Base-by-base conservation (phyloP, 2,113 vertebrate genomes). In the Atherinomorus stipes region DNA sequence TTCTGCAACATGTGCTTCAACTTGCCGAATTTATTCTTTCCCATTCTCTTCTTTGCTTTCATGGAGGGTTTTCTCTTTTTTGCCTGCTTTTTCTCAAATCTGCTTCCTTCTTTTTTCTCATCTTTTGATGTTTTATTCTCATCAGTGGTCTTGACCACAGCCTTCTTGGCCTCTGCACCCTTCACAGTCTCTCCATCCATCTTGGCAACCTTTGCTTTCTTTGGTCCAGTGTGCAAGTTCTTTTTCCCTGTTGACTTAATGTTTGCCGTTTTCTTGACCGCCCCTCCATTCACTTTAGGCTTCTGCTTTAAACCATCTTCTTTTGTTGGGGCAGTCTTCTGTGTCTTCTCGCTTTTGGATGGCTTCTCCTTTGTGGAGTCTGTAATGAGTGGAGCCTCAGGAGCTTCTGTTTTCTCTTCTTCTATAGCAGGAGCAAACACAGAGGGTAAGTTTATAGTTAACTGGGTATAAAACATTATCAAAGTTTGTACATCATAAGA, bases 21-120 rank as follows among this genome's bases (percentile, higher is more conserved):
- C 75, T 92, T 91, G 23, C 51, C 89, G 74, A 94, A 93, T 80
- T 87, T 92, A 65, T 94, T 94, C 72, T 92, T 93, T 53, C 91
- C 92, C 6, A 93, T 88, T 80, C 89, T 90, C 4, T 83, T 82
- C 38, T 81, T 93, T 25, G 73, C 76, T 31, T 85, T 88, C 58
- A 59, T 60, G 13, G 70, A 54, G 1, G 61, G 66, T 47, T 80
- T 92, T 15, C 11, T 85, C 7, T 81, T 89, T 64, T 88, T 85
- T n/a, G 12, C 74, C 15, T 66, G 42, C 54, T 93, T 93, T 71
- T 94, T 94, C 74, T 92, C 85, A 80, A 92, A 90, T 44, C 34
- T 73, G 63, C 71, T 91, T 6, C 75, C 71, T 3, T 84, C 76
- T 37, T 85, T 92, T 78, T 87, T 91, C 53, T 71, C 81, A 47